Evolutionary conservation across 2,797 vertebrate genomes (phyloP).

Genomic region (Muscicapa comitata): DNA sequence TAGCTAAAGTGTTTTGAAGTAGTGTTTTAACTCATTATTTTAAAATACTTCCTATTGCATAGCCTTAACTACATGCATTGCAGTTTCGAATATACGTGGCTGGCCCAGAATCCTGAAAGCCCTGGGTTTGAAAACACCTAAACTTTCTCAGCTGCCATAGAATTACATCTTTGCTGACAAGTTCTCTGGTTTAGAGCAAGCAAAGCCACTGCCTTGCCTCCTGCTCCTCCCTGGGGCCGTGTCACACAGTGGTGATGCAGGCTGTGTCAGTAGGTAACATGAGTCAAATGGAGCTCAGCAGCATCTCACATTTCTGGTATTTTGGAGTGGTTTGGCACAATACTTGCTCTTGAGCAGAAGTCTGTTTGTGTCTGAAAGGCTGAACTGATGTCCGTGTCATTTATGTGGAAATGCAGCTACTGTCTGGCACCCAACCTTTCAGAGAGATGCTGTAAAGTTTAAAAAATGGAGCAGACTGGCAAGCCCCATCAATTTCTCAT

Average conservation of each 20-base stretch:
- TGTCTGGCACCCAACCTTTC: neutral
- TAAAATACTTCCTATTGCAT: neutral
- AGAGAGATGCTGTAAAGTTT: neutral
- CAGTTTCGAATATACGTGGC: rapidly evolving
- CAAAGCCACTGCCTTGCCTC: neutral
- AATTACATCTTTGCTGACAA: neutral
- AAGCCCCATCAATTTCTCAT: neutral
- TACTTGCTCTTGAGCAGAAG: neutral
- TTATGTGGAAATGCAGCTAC: neutral
- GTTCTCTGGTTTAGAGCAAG: neutral
- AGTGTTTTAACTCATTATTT: neutral
- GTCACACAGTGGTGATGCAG: rapidly evolving
- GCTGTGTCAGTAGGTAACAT: neutral
- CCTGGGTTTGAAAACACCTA: neutral
- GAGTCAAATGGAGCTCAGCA: neutral
- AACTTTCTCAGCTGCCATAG: neutral
- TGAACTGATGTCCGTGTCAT: neutral
- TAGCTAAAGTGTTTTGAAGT: neutral
- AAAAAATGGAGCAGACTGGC: neutral
- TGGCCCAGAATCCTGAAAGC: neutral
- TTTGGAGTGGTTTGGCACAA: neutral
- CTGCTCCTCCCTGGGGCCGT: rapidly evolving
- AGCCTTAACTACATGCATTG: rapidly evolving
- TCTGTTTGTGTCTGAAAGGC: neutral
- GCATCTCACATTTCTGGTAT: neutral